Evolutionary conservation across 2,113 vertebrate species (phyloP), one percentile per base, ranked within the genome.

Genomic region (Psittacula cyanocephala): DNA sequence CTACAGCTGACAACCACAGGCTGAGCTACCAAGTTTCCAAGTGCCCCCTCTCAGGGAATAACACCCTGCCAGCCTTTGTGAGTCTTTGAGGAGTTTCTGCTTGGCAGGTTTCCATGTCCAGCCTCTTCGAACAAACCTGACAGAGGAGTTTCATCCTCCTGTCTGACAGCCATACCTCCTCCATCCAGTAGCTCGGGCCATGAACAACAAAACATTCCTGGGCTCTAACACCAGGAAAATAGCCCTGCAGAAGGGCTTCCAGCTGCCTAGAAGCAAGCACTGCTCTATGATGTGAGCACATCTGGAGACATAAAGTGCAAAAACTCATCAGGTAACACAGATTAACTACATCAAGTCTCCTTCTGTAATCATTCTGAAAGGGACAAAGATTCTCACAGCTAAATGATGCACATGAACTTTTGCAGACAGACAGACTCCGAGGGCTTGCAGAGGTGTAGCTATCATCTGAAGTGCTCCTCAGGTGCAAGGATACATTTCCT

Each of bases 221-320:
- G 43, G 39, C 31, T 70, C 31, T 7, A 25, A 7, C 17, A 39
- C 7, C 50, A 44, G 11, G 44, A 53, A 37, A 65, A 49, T 0
- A n/a, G 5, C 9, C 23, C 69, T 17, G 29, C 23, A 28, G 39
- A 47, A 82, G 27, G 31, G 37, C 37, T 37, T 37, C 67, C 43
- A 31, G 52, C 43, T 28, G 28, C 65, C 44, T 18, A 20, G 19
- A 35, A 4, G 12, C 49, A 67, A 83, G 60, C 60, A 6, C 27
- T 11, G 10, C 75, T 76, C 31, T 59, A 13, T 4, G 0, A 0
- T 6, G 14, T 7, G 19, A 53, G 27, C 3, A 1, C 10, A 1
- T 24, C 50, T 27, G 57, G 46, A 43, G 12, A 31, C 41, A 11
- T 4, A 12, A 72, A 11, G 37, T 9, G n/a, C 81, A 41, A 75